Evolutionary conservation across 2,888 invertebrate genomes (phyloP), one percentile per base, ranked within the genome.

Genomic region (Sipha maydis): DNA sequence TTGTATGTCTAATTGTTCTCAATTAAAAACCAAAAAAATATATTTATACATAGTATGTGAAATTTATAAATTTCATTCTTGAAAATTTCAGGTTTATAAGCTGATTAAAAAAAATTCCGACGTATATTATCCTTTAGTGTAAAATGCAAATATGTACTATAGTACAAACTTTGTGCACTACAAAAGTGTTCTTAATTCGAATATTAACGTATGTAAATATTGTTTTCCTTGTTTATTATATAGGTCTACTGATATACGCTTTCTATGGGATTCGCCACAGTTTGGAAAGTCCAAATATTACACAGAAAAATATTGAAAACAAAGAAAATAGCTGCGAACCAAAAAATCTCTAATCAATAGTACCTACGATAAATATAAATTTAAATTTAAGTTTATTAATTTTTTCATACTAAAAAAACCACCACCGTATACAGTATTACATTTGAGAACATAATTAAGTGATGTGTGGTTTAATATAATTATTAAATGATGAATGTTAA

Each of bases 201-300:
- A 48, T 11, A 48, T 14, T 77, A 41, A 31, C 25, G 76, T 41
- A 9, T 76, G 41, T 4, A 41, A 41, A 41, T 34, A 14, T n/a
- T 54, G 0, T 25, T 54, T 17, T 38, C 25, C 11, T 48, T 48
- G 38, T 31, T 25, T 41, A 9, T 48, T 54, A 34, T 61, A 7
- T 25, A 85, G 85, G 85, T 34, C 34, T 85, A 21, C 21, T 85
- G 54, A 69, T 85, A 38, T 85, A 85, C 11, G 69, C 21, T 7
- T 78, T 85, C 71, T 85, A 85, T 9, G 85, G 85, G n/a, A 34
- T 85, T 34, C 3, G n/a, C 5, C 85, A 85, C 14, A 85, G 85
- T 21, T 17, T 78, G n/a, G 85, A 85, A 85, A 21, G 25, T 25
- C 21, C 21, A 25, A 21, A 61, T 25, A 25, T 61, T 48, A 14